phyloP scores from a whole-genome alignment of 1,140 invertebrate genomes.

The Drosophila gunungcola region DNA sequence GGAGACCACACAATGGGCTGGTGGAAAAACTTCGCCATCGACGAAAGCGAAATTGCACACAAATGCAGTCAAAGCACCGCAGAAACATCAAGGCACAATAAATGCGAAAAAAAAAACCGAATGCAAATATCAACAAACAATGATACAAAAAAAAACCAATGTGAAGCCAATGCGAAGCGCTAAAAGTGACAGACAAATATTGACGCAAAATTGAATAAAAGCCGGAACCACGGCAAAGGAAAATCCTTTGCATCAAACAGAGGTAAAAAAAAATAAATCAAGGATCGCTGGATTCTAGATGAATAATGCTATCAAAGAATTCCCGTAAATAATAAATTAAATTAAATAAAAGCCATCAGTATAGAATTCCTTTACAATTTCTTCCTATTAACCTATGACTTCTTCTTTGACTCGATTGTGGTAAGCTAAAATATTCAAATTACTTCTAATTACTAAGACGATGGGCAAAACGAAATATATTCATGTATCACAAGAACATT shows the following conservation, averaged over 20 bases:
- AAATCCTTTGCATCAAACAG: neutral
- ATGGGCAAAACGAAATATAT: neutral
- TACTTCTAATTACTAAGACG: neutral
- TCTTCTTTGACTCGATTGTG: too few species aligned
- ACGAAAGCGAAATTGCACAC: conserved; percentile 37
- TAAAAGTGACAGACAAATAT: conserved; percentile 46
- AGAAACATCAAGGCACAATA: conserved; percentile 24
- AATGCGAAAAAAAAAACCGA: conserved; percentile 7
- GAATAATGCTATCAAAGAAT: too few species aligned
- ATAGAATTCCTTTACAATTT: too few species aligned
- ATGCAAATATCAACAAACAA: conserved; percentile 29
- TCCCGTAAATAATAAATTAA: neutral
- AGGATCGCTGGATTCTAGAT: neutral
- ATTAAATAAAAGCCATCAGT: too few species aligned
- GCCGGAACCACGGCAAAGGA: conserved; percentile 1
- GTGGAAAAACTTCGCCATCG: conserved; percentile 20
- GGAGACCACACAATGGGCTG: conserved; percentile 26
- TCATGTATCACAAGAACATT: neutral
- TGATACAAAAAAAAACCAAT: conserved; percentile 16
- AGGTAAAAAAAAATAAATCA: conserved; percentile 1
- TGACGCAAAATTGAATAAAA: conserved; percentile 36
- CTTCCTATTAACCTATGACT: too few species aligned
- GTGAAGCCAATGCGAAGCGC: conserved; percentile 43
- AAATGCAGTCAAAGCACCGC: conserved; percentile 59
- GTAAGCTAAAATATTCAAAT: neutral